Evolutionary conservation across 1,140 invertebrate genomes (phyloP).

Genomic region (Stegodyphus mimosarum): DNA sequence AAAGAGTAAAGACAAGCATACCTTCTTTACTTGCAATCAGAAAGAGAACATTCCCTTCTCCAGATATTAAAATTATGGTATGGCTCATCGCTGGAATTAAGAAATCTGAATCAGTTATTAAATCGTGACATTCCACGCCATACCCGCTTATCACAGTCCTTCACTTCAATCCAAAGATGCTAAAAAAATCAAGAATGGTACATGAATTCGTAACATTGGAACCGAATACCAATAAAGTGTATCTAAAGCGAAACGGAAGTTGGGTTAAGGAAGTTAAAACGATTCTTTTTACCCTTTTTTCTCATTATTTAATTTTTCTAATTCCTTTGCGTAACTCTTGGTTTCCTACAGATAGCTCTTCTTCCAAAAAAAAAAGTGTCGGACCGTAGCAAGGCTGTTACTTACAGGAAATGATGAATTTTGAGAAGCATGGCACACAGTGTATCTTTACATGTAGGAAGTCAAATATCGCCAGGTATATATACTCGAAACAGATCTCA

Average conservation of each 20-base stretch:
- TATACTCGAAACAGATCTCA: constrained; percentile 16
- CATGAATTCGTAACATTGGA: background rate
- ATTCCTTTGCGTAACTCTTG: constrained; percentile 8
- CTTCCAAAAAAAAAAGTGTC: constrained; percentile 35
- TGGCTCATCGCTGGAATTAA: too few species aligned
- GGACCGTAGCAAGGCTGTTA: constrained; percentile 43
- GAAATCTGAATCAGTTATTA: too few species aligned
- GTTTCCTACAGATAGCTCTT: constrained; percentile 34
- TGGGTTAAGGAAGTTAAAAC: constrained; percentile 42
- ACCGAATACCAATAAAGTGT: constrained; percentile 37
- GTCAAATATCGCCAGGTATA: constrained; percentile 34
- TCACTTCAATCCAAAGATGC: too few species aligned
- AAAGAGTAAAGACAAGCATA: too few species aligned
- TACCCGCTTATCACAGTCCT: too few species aligned
- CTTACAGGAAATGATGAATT: constrained; percentile 44
- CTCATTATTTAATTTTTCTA: constrained; percentile 57
- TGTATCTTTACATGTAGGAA: constrained; percentile 34
- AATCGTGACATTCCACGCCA: too few species aligned
- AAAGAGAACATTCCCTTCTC: too few species aligned
- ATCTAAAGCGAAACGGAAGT: constrained; percentile 56
- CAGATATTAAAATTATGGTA: too few species aligned
- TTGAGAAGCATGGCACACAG: constrained; percentile 27
- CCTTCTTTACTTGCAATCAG: too few species aligned
- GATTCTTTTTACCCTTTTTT: background rate
- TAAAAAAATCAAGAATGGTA: background rate